phyloP scores from a whole-genome alignment of 2,113 vertebrate species.

The Chroicocephalus ridibundus region DNA sequence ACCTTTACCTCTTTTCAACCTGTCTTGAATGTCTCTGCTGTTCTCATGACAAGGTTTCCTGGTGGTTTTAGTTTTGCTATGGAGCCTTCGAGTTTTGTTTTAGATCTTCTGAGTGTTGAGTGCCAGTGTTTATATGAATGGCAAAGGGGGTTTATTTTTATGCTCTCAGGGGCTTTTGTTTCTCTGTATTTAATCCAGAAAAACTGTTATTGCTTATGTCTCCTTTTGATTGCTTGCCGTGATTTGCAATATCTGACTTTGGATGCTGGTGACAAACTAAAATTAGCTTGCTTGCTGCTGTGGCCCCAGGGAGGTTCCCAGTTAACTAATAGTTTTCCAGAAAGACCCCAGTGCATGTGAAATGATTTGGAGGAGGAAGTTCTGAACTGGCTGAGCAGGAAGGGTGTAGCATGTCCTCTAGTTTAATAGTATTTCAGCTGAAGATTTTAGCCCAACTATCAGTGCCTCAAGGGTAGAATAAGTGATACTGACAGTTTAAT shows the following conservation, averaged over 20 bases:
- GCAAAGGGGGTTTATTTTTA: background rate
- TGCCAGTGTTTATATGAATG: background rate
- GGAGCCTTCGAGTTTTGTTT: background rate
- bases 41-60: background rate
- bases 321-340: constrained; percentile 20
- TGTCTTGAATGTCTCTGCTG: background rate
- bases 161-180: background rate
- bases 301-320: background rate
- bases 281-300: background rate
- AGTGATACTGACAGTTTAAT: background rate
- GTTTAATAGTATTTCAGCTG: background rate
- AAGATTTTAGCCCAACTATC: background rate
- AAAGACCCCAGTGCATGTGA: background rate
- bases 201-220: background rate
- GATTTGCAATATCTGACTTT: background rate
- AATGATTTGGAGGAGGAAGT: background rate
- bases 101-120: background rate
- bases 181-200: background rate
- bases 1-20: background rate
- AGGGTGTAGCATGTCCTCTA: constrained; percentile 39
- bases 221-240: background rate
- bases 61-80: background rate
- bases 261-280: constrained; percentile 1
- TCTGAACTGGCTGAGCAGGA: constrained; percentile 23
- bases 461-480: background rate